Conservation (phyloP, 2,797 vertebrate genomes). For the Myoxocephalus aenaeus region DNA sequence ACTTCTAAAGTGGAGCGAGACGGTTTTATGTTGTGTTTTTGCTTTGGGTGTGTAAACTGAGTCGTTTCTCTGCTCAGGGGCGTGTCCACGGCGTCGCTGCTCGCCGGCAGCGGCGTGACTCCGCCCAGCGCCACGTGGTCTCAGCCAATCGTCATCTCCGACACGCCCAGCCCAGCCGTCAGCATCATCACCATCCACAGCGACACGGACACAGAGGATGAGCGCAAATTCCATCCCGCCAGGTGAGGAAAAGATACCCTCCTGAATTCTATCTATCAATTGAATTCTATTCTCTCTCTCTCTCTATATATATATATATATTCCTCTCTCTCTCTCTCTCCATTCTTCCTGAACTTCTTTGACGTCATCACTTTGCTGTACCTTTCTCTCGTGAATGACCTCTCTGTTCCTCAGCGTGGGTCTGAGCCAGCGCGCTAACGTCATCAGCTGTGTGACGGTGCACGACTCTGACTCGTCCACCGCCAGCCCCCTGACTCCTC, state of each 20-base stretch:
- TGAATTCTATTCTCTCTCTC: no score
- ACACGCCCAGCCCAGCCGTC: constrained; percentile 97
- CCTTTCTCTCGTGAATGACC: no score
- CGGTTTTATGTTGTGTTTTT: background rate
- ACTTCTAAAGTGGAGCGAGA: background rate
- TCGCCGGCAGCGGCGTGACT: constrained; percentile 85
- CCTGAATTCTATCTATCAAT: background rate
- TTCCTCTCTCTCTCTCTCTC: no score
- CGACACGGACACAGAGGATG: constrained; percentile 97
- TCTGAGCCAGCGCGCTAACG: constrained; percentile 93
- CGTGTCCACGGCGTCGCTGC: constrained; percentile 81
- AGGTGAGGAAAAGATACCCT: constrained; percentile 80
- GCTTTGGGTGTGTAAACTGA: background rate
- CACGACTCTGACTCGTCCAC: constrained; percentile 97
- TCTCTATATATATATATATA: no score
- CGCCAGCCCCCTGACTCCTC: constrained; percentile 91
- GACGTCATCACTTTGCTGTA: no score
- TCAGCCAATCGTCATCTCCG: constrained; percentile 97
- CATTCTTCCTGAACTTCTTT: no score
- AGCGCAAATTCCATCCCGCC: constrained; percentile 93
- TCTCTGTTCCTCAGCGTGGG: constrained; percentile 77
- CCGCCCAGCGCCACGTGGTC: constrained; percentile 82
- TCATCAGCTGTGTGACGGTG: constrained; percentile 98
- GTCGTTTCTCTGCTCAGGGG: constrained; percentile 61
- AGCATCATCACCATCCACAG: constrained; percentile 99